Evolutionary conservation across 1,140 invertebrate species (phyloP).

Genomic region (Campoletis sonorensis): DNA sequence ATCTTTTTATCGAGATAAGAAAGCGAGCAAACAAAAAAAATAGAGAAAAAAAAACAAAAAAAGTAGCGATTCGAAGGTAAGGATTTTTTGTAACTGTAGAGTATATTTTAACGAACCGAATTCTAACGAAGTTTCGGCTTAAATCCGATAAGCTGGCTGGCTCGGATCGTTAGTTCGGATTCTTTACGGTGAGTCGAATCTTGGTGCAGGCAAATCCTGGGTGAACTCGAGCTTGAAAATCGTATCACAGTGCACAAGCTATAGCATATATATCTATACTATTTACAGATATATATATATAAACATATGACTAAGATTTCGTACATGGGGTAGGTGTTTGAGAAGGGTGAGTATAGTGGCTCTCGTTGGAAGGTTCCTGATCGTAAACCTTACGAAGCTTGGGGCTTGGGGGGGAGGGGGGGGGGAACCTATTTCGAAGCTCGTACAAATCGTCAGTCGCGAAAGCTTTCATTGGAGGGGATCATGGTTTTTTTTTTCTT

Average conservation of each 20-base stretch:
- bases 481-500: constrained; percentile 11
- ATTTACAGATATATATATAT: constrained; percentile 1
- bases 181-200: constrained; percentile 27
- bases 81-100: background rate
- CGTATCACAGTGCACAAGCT: constrained; percentile 26
- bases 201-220: constrained; percentile 28
- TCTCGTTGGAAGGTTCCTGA: background rate
- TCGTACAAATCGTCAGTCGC: constrained; percentile 33
- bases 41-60: background rate
- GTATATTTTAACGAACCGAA: constrained; percentile 16
- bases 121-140: constrained; percentile 24
- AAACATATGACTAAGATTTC: background rate
- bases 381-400: constrained; percentile 37
- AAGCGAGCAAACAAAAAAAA: background rate
- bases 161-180: constrained; percentile 37
- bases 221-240: constrained; percentile 40
- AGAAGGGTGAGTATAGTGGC: constrained; percentile 13
- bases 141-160: constrained; percentile 28
- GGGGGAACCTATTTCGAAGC: constrained; percentile 22
- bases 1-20: too few species aligned
- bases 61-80: background rate
- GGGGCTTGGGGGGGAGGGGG: too few species aligned
- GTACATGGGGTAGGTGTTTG: constrained; percentile 16
- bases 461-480: constrained; percentile 8
- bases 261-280: background rate